Percentiles rank a stretch among this genome's conserved stretches.
Evolutionary conservation across 1,140 invertebrate genomes (phyloP).

Genomic region (Drosophila bipectinata): DNA sequence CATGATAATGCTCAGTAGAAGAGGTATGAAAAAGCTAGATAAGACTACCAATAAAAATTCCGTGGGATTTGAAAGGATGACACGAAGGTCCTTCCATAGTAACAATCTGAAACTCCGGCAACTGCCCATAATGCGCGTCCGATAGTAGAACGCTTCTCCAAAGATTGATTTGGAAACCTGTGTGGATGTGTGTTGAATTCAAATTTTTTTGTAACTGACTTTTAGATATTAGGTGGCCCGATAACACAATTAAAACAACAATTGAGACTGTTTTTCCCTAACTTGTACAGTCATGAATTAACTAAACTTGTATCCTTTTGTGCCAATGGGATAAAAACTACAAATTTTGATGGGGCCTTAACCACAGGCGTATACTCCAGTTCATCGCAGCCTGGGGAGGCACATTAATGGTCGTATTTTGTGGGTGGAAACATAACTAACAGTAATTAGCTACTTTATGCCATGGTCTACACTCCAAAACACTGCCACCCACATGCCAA

Average conservation of each 20-base stretch:
- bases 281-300: background rate
- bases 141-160: background rate
- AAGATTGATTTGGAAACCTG: background rate
- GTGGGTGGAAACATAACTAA: constrained; percentile 77
- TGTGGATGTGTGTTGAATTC: background rate
- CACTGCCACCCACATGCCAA: background rate
- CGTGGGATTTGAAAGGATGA: background rate
- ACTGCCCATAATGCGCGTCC: constrained; percentile 19
- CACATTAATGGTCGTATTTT: constrained; percentile 70
- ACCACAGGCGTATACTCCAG: constrained; percentile 41
- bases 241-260: background rate
- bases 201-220: background rate
- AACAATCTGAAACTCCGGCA: constrained; percentile 4
- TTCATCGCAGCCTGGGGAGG: constrained; percentile 17
- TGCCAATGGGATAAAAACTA: constrained; percentile 6
- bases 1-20: background rate
- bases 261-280: background rate
- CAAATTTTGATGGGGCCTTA: constrained; percentile 45
- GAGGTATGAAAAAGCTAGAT: background rate
- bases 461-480: constrained; percentile 36
- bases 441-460: constrained; percentile 79
- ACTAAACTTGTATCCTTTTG: constrained; percentile 1
- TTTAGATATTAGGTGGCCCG: background rate
- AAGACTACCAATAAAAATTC: background rate
- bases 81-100: constrained; percentile 9